Conservation (phyloP, 2,113 vertebrate genomes). For the Trogon melanurus region DNA sequence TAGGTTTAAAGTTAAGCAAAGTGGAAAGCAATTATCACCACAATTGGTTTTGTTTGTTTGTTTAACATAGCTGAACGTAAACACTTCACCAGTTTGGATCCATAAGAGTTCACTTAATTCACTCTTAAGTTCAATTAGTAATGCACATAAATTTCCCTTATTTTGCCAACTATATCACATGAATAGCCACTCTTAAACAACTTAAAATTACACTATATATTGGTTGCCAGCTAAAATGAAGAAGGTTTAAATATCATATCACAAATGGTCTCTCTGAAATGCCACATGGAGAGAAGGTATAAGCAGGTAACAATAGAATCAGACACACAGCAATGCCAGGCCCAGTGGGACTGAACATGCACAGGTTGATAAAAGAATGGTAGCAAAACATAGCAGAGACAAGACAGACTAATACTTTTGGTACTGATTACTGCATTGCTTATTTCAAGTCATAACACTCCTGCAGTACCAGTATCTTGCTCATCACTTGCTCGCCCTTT, state of each 20-base stretch:
- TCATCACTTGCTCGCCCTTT: background rate
- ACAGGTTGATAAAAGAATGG: background rate
- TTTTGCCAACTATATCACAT: background rate
- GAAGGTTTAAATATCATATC: background rate
- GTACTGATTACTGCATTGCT: rapidly evolving
- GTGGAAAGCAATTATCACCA: background rate
- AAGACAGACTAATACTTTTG: background rate
- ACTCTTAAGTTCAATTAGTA: background rate
- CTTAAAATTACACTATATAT: background rate
- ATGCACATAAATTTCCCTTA: background rate
- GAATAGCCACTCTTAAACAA: background rate
- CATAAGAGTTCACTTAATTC: background rate
- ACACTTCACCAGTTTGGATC: background rate
- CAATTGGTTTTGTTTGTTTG: background rate
- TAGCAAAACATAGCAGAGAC: background rate
- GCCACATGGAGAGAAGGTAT: background rate
- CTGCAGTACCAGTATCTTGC: background rate
- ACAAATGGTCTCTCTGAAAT: background rate
- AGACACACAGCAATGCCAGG: background rate
- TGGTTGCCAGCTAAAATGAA: background rate
- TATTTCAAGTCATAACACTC: background rate
- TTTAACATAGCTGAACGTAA: background rate
- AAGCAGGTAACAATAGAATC: background rate
- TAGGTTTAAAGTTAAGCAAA: background rate
- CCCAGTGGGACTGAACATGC: background rate